Evolutionary conservation across 2,113 vertebrate genomes (phyloP), one percentile per base, ranked within the genome.

Genomic region (Tauraco erythrolophus): DNA sequence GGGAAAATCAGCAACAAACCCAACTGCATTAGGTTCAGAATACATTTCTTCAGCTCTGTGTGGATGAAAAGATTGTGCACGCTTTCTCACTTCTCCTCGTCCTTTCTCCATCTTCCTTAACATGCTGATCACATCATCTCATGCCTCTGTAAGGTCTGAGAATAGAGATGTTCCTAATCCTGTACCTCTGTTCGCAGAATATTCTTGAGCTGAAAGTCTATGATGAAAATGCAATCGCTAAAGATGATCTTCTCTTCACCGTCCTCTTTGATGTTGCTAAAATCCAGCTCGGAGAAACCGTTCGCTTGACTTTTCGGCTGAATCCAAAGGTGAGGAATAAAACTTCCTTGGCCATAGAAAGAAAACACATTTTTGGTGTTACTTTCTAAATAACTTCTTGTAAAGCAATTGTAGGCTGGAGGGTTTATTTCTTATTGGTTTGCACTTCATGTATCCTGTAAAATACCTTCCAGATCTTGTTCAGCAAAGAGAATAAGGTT

Each of bases 151-250:
- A 77, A 87, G 4, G 18, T 81, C 60, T 78, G 51, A 70, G 46
- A 35, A 62, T 43, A 51, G 56, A 41, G 15, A 48, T 51, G 17
- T 53, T 84, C 23, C 43, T 84, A 60, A 95, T 51, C 39, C 31
- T 70, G 25, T 54, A 37, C 11, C 13, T 89, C 18, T 92, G 21
- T 92, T 89, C 92, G 50, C 94, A 98, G 98, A 98, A 98, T 46
- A 60, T 98, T 95, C 97, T 98, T 71, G 98, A 98, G 60, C 62
- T 98, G 54, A 98, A 90, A 41, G 11, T 98, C 85, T 97, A 95
- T 41, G 98, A 98, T 54, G 98, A 98, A 91, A 98, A 98, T 50
- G 45, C 50, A 46, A 14, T 93, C 43, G 93, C 93, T 3, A 75
- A 90, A 74, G 98, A 98, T 43, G 96, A 98, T 6, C 84, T 92